phyloP scores from a whole-genome alignment of 2,797 vertebrate species.

The Cossypha heuglini region DNA sequence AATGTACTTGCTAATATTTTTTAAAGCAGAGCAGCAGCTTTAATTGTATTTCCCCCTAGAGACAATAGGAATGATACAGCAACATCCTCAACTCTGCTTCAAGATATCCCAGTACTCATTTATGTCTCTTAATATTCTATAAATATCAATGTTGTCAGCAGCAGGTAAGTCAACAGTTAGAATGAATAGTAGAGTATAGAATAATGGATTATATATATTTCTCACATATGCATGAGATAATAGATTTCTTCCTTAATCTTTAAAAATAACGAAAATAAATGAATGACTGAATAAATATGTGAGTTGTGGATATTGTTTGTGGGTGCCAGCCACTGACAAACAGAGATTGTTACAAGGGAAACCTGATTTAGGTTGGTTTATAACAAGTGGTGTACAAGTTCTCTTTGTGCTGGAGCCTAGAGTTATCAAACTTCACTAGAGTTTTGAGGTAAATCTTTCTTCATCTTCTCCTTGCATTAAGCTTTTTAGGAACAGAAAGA shows the following conservation, averaged over 20 bases:
- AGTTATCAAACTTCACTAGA: neutral
- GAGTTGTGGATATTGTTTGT: neutral
- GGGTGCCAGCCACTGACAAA: neutral
- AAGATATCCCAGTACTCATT: neutral
- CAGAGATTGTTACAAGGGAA: neutral
- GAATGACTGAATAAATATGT: neutral
- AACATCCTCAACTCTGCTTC: neutral
- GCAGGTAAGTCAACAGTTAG: neutral
- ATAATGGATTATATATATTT: too few relatives aligned
- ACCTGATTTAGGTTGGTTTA: neutral
- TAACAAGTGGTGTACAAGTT: neutral
- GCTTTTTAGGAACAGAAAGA: neutral
- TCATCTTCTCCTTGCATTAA: neutral
- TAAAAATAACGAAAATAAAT: neutral
- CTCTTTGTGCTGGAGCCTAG: neutral
- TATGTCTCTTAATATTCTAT: neutral
- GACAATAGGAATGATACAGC: neutral
- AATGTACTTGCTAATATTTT: neutral
- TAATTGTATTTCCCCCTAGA: neutral
- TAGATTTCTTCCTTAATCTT: neutral
- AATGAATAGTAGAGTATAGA: neutral
- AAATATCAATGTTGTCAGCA: neutral
- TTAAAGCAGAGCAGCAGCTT: neutral
- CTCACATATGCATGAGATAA: neutral
- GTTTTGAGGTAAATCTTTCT: neutral